These are phyloP conservation scores for Pangasius sanitwongsei DNA, from an alignment of 2,797 vertebrate genomes.

Conservation along the genomic window DNA sequence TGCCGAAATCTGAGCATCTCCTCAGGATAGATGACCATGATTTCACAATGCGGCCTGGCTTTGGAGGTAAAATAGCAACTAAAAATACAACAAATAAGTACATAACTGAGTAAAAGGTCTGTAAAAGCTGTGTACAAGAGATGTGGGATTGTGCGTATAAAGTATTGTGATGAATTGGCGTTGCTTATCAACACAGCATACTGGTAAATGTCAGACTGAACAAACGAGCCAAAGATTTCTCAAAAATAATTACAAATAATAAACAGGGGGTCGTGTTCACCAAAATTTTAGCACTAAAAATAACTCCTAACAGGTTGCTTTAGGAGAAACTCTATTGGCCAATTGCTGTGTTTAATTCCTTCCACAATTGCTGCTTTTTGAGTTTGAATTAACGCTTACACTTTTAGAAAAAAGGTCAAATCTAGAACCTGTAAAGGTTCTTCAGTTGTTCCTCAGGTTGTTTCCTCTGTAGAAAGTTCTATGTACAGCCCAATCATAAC, in stretches of 20 bases:
- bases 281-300: not conserved
- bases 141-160: not conserved
- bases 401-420: not conserved
- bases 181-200: not conserved
- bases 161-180: not conserved
- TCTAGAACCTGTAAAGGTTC: not conserved
- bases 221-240: not conserved
- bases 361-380: no score
- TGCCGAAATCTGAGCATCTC: slow-evolving; percentile 87
- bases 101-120: not conserved
- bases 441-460: not conserved
- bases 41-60: slow-evolving; percentile 93
- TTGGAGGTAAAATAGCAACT: slow-evolving; percentile 82
- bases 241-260: not conserved
- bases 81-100: not conserved
- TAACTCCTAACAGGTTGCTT: not conserved
- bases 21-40: slow-evolving; percentile 89
- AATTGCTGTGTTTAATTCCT: not conserved
- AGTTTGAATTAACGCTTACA: no score
- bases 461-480: not conserved
- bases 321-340: not conserved
- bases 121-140: not conserved
- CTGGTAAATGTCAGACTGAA: not conserved
- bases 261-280: not conserved
- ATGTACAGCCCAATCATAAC: not conserved